Conservation (phyloP, 2,113 vertebrate species). For the Myodes glareolus region DNA sequence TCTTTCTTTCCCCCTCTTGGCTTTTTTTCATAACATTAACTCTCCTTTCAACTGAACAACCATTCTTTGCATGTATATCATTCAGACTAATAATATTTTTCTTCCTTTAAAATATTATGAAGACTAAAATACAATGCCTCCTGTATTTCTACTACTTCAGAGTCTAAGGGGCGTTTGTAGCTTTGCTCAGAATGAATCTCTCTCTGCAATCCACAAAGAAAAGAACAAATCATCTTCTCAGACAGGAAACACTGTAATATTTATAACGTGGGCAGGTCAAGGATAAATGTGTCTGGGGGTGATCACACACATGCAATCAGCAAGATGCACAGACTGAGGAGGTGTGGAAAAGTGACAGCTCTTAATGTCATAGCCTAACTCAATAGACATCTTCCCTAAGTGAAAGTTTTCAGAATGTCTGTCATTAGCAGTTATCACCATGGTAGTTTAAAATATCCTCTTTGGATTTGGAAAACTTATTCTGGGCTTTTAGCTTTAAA, state of each 20-base stretch:
- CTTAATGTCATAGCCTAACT: slow-evolving; percentile 27
- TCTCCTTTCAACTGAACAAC: slow-evolving; percentile 46
- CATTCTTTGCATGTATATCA: slow-evolving; percentile 15
- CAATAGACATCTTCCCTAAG: slow-evolving; percentile 48
- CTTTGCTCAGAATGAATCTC: not conserved
- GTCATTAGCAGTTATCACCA: not conserved
- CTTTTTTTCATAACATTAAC: slow-evolving; percentile 54
- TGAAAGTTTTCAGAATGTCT: slow-evolving; percentile 30
- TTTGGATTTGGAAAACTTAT: slow-evolving; percentile 44
- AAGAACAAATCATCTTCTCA: slow-evolving; percentile 33
- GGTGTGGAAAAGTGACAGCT: not conserved
- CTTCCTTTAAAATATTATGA: slow-evolving; percentile 40
- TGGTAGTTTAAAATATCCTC: slow-evolving; percentile 45
- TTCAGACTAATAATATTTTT: slow-evolving; percentile 15
- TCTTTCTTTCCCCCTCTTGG: not conserved
- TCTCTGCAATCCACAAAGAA: not conserved
- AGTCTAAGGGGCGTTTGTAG: slow-evolving; percentile 22
- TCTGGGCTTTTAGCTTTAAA: not conserved
- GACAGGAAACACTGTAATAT: slow-evolving; percentile 68
- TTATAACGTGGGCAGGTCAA: slow-evolving; percentile 58
- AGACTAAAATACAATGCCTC: not conserved
- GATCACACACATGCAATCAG: slow-evolving; percentile 29
- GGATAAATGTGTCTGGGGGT: slow-evolving; percentile 41
- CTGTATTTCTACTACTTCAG: slow-evolving; percentile 21
- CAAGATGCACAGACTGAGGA: slow-evolving; percentile 14